Base-by-base conservation (phyloP, 2,797 vertebrate genomes). In the Pipistrellus pipistrellus region DNA sequence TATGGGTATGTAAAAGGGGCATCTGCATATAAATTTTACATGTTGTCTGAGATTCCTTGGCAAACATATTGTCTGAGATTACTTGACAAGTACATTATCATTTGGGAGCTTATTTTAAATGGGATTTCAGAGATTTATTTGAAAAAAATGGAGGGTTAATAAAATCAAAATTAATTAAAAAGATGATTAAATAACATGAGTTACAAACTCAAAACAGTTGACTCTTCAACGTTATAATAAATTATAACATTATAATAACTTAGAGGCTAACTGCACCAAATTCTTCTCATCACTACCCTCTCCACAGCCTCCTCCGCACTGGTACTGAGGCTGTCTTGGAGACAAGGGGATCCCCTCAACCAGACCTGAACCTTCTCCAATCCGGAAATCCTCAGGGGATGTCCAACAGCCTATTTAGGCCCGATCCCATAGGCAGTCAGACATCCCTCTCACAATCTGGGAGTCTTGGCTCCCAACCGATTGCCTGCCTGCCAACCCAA, bases 111-210 rank as follows among this genome's bases (percentile, higher is more conserved):
- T 95, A 88, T 48, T 89, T 89, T 91, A 89, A 95, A 86, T 66
- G 6, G 4, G 48, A 76, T 83, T 96, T 94, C 20, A 92, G 57
- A 64, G 10, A 82, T 77, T 93, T 21, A 91, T 71, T 95, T 95
- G 62, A 95, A 91, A 94, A 94, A 41, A 89, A 44, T 38, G 76
- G 66, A 32, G 92, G n/a, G 90, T 94, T 95, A 95, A 93, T 93
- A 90, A 88, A 89, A 75, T n/a, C 35, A 93, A 97, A 85, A 90
- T 93, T 92, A 96, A 96, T 97, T 97, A 96, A 91, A 94, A 25
- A 73, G 20, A 83, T 90, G 62, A 93, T 91, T 89, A 95, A 96
- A 93, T 92, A 88, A 90, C 81, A 90, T 21, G n/a, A 75, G 8
- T 85, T 93, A 57, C 5, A 94, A 90, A 62, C 25, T 90, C 32